Percentiles rank a stretch among this genome's conserved stretches.
Evolutionary conservation across 2,113 vertebrate genomes (phyloP).

Genomic region (Panurus biarmicus): DNA sequence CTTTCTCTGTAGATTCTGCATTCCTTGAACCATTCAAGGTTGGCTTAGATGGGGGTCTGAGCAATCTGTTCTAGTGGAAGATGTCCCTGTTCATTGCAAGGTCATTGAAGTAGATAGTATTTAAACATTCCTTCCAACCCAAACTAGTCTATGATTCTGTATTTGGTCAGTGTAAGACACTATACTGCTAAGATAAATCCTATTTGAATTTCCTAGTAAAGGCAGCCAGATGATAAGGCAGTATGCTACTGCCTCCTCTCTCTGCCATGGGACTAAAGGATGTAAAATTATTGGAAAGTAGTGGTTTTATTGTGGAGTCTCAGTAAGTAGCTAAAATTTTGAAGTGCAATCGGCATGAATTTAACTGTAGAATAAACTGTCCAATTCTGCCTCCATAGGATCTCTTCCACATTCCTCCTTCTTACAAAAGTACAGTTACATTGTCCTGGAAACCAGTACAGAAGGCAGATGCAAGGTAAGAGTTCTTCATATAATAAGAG

Average conservation of each 20-base stretch:
- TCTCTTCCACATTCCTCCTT: slow-evolving; percentile 98
- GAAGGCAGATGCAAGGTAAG: slow-evolving; percentile 84
- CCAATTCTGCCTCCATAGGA: slow-evolving; percentile 75
- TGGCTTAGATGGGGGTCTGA: background rate
- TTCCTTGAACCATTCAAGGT: background rate
- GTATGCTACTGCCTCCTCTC: background rate
- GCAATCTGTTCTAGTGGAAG: background rate
- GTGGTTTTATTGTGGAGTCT: background rate
- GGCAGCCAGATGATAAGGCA: background rate
- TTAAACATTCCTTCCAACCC: background rate
- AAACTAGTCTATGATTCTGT: background rate
- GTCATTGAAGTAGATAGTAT: background rate
- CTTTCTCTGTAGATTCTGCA: background rate
- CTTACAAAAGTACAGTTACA: slow-evolving; percentile 95
- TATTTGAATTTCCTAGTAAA: background rate
- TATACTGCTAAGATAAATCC: background rate
- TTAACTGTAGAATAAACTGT: background rate
- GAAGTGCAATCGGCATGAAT: background rate
- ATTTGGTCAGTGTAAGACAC: background rate
- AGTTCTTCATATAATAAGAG: background rate
- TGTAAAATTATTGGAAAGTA: background rate
- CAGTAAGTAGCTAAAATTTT: background rate
- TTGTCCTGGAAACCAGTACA: slow-evolving; percentile 98
- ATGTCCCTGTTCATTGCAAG: background rate
- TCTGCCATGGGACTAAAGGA: background rate